Evolutionary conservation across 2,113 vertebrate genomes (phyloP).

Genomic region (Psettodes erumei): DNA sequence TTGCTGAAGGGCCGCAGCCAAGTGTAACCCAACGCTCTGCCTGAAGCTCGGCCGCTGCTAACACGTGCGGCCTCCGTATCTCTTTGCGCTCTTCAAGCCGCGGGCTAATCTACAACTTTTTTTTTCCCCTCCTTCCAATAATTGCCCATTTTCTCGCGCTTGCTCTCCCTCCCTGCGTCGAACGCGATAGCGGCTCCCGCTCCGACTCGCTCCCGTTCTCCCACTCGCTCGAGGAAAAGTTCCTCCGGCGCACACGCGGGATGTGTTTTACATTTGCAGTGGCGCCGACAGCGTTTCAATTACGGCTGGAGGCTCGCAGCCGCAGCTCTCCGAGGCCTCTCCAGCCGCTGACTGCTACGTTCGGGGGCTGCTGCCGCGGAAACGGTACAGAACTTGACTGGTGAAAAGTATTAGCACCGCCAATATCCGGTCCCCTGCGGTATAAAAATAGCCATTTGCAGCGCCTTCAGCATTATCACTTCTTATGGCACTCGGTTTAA

Average conservation of each 20-base stretch:
- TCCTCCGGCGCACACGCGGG: slow-evolving; percentile 35
- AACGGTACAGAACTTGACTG: slow-evolving; percentile 22
- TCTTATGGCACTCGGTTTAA: too few species aligned
- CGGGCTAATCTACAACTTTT: slow-evolving; percentile 26
- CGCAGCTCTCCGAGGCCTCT: slow-evolving; percentile 32
- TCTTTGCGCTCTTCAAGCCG: slow-evolving; percentile 26
- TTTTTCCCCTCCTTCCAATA: slow-evolving; percentile 35
- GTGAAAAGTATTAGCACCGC: not conserved
- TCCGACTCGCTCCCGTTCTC: slow-evolving; percentile 48
- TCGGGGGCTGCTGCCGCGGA: slow-evolving; percentile 25
- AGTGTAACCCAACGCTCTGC: slow-evolving; percentile 32
- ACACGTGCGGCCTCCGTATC: slow-evolving; percentile 23
- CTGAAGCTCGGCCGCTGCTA: slow-evolving; percentile 39
- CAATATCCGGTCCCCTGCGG: too few species aligned
- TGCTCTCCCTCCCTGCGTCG: slow-evolving; percentile 1
- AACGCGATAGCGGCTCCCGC: slow-evolving; percentile 36
- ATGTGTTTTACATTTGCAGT: slow-evolving; percentile 59
- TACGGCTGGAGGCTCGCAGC: slow-evolving; percentile 49
- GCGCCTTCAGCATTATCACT: too few species aligned
- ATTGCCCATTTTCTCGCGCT: slow-evolving; percentile 22
- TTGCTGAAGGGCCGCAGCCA: slow-evolving; percentile 4
- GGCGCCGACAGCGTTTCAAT: slow-evolving; percentile 49
- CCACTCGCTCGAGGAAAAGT: slow-evolving; percentile 46
- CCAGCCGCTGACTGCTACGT: slow-evolving; percentile 49
- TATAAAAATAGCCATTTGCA: too few species aligned